A percentile compares a stretch with the other conserved stretches of the same genome.
These are phyloP conservation scores for Drosophila dunni DNA, from an alignment of 1,140 invertebrate species.

Conservation along the genomic window DNA sequence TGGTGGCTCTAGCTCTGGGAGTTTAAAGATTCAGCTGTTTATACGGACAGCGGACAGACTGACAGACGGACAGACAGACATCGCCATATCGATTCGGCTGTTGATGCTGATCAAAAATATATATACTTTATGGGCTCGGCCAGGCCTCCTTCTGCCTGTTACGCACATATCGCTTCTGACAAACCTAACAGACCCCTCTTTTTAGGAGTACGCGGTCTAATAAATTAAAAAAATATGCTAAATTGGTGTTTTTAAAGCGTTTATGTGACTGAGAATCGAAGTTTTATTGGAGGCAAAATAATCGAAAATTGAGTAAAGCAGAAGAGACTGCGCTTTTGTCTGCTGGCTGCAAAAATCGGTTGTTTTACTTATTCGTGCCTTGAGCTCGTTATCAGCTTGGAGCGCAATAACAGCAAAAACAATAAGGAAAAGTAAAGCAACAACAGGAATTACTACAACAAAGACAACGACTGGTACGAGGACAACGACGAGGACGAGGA, in stretches of 20 bases:
- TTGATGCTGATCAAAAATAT: too few relatives aligned
- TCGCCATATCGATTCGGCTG: too few relatives aligned
- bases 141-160: too few relatives aligned
- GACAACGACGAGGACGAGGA: slow-evolving; percentile 1
- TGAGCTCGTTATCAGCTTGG: slow-evolving; percentile 47
- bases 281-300: not conserved
- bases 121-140: too few relatives aligned
- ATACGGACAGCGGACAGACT: too few relatives aligned
- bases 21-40: too few relatives aligned
- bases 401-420: slow-evolving; percentile 2
- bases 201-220: too few relatives aligned
- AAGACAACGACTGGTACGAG: too few relatives aligned
- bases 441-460: slow-evolving; percentile 16
- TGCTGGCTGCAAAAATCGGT: slow-evolving; percentile 31
- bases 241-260: not conserved
- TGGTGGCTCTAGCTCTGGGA: too few relatives aligned
- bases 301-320: slow-evolving; percentile 5
- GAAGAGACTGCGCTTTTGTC: slow-evolving; percentile 43
- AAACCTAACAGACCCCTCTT: too few relatives aligned
- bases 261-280: not conserved
- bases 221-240: not conserved
- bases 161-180: too few relatives aligned
- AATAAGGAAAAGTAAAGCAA: not conserved
- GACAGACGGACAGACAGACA: too few relatives aligned
- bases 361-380: slow-evolving; percentile 23